A percentile compares a stretch with the other conserved stretches of the same genome.
Conservation (phyloP, 1,140 invertebrate genomes). For the Drosophila novamexicana region DNA sequence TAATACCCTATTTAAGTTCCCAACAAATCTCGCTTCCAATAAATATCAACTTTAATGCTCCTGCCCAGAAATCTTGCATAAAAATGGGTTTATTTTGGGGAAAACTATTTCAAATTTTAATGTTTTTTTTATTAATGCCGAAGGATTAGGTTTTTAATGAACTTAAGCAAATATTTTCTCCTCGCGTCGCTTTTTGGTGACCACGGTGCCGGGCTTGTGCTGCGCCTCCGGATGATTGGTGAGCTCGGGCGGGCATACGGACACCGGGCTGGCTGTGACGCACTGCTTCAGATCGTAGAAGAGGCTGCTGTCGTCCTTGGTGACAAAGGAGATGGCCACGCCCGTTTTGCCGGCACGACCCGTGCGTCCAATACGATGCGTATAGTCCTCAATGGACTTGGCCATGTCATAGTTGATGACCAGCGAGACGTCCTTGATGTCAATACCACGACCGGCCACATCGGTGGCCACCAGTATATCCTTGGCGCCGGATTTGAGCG, state of each 20-base stretch:
- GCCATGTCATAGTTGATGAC: conserved; percentile 99
- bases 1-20: too few relatives aligned
- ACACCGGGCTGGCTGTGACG: conserved; percentile 95
- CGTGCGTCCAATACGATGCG: conserved; percentile 99
- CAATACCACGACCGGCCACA: conserved; percentile 99
- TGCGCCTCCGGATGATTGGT: conserved; percentile 99
- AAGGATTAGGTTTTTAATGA: background rate
- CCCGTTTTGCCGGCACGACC: conserved; percentile 99
- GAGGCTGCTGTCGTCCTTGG: conserved; percentile 97
- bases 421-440: conserved; percentile 99
- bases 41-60: too few relatives aligned
- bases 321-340: conserved; percentile 97
- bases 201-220: conserved; percentile 97
- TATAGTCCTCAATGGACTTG: conserved; percentile 99
- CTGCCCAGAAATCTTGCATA: too few relatives aligned
- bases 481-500: conserved; percentile 96
- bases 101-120: background rate
- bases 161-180: conserved; percentile 96
- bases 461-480: conserved; percentile 99
- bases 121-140: background rate
- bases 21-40: too few relatives aligned
- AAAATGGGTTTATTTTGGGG: too few relatives aligned
- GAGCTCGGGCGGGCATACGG: conserved; percentile 97
- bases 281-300: conserved; percentile 99
- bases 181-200: conserved; percentile 96